A percentile compares a stretch with the other conserved stretches of the same genome.
Evolutionary conservation across 2,113 vertebrate genomes (phyloP).

Genomic region (Brachyistius frenatus): DNA sequence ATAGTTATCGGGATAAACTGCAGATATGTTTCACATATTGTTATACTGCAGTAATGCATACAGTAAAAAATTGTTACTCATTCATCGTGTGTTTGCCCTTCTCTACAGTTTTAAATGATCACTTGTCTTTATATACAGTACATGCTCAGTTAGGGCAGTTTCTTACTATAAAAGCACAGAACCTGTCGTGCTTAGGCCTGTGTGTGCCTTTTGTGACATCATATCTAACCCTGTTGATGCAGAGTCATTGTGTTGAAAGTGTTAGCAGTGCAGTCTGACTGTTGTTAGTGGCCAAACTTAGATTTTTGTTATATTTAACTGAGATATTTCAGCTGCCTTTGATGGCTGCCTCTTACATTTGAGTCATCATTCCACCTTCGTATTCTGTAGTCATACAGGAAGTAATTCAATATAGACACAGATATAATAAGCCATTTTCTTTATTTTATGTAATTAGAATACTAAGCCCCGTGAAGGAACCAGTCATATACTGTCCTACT

Average conservation of each 20-base stretch:
- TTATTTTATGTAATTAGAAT: slow-evolving; percentile 7
- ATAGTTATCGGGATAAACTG: not conserved
- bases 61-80: not conserved
- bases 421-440: not conserved
- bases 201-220: not conserved
- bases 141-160: too few species aligned
- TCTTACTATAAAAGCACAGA: too few species aligned
- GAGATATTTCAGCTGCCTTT: too few species aligned
- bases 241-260: not conserved
- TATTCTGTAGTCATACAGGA: not conserved
- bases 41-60: not conserved
- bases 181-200: not conserved
- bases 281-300: too few species aligned
- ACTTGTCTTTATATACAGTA: too few species aligned
- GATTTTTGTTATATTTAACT: too few species aligned
- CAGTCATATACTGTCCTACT: too few species aligned
- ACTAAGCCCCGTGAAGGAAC: not conserved
- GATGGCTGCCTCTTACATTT: not conserved
- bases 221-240: too few species aligned
- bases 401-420: not conserved
- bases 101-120: too few species aligned
- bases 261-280: not conserved
- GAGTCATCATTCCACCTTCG: not conserved
- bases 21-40: not conserved
- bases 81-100: too few species aligned